A percentile compares a stretch with the other conserved stretches of the same genome.
Conservation (phyloP, 2,113 vertebrate genomes). For the Macroglossus sobrinus region DNA sequence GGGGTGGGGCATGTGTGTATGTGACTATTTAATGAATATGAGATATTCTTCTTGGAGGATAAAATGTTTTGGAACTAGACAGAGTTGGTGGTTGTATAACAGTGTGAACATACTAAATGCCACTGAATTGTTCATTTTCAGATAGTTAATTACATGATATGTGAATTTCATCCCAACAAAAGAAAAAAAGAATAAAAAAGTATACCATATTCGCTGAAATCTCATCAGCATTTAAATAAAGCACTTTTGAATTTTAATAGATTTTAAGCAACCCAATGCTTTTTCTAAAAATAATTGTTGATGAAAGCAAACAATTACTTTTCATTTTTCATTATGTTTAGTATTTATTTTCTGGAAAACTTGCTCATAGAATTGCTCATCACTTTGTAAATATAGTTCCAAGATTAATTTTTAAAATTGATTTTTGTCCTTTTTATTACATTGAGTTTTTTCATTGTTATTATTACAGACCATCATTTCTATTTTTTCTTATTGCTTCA, state of each 20-base stretch:
- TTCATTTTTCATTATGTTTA: not conserved
- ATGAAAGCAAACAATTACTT: not conserved
- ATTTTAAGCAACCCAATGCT: not conserved
- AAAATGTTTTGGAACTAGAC: not conserved
- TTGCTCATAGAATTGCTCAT: not conserved
- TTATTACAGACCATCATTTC: not conserved
- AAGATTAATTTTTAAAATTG: not conserved
- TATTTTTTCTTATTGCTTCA: not conserved
- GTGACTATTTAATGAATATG: not conserved
- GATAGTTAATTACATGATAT: too few species aligned
- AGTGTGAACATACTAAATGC: not conserved
- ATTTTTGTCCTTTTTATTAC: not conserved
- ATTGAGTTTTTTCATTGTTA: not conserved
- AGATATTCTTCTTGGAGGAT: not conserved
- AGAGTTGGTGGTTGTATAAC: not conserved
- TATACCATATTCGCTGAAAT: not conserved
- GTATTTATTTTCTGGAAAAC: not conserved
- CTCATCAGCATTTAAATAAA: not conserved
- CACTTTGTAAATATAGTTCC: not conserved
- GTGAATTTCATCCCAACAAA: not conserved
- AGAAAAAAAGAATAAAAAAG: not conserved
- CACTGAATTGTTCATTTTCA: not conserved
- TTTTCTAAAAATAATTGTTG: not conserved
- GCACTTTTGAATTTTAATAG: not conserved
- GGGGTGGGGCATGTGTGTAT: too few species aligned